A percentile compares a stretch with the other conserved stretches of the same genome.
Conservation (phyloP, 2,113 vertebrate genomes). For the Nibea albiflora region DNA sequence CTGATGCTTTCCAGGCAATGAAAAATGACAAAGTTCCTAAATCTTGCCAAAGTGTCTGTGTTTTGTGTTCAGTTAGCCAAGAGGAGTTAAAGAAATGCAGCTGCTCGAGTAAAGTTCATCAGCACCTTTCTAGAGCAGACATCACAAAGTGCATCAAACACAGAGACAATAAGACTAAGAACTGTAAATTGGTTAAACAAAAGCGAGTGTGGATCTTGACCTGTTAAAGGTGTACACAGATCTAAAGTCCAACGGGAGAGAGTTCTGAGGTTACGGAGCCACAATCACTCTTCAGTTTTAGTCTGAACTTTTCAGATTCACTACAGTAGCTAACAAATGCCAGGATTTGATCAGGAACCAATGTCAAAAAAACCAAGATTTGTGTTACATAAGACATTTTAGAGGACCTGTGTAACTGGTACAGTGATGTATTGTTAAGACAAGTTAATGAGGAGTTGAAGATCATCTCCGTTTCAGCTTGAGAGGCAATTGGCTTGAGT, state of each 20-base stretch:
- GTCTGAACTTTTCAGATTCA: not conserved
- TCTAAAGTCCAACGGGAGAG: not conserved
- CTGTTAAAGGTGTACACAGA: not conserved
- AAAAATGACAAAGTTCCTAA: not conserved
- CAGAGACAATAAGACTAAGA: conserved; percentile 1
- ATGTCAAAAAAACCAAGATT: conserved; percentile 11
- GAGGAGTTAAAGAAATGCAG: conserved; percentile 13
- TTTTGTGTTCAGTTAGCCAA: not conserved
- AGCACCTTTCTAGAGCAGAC: not conserved
- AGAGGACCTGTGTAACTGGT: not conserved
- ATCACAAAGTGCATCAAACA: not conserved
- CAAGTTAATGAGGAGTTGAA: not conserved
- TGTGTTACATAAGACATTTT: not conserved
- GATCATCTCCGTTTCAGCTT: not conserved
- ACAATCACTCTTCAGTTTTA: not conserved
- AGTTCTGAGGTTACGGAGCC: not conserved
- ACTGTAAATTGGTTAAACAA: not conserved
- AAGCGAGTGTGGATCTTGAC: not conserved
- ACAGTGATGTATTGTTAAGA: not conserved
- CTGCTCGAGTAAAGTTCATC: conserved; percentile 7
- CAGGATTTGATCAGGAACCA: not conserved
- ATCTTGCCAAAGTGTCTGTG: conserved; percentile 9
- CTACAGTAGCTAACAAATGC: not conserved
- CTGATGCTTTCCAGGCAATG: conserved; percentile 8
- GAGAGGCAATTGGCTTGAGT: not conserved